These are phyloP conservation scores for Sarcophaga caerulescens DNA, from an alignment of 2,888 invertebrate species.

Conservation along the genomic window DNA sequence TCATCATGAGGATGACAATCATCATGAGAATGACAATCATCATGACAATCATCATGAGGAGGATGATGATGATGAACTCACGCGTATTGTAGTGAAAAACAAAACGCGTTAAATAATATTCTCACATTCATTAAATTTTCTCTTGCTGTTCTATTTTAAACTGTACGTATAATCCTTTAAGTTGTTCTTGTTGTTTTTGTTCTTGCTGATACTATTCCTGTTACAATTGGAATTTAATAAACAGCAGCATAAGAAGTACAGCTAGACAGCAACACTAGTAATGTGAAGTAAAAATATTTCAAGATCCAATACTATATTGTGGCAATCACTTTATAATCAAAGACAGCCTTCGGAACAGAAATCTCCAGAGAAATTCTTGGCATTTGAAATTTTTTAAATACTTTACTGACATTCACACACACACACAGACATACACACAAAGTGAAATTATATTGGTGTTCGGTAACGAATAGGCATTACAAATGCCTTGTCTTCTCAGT, in stretches of 20 bases:
- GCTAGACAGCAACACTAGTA: neutral
- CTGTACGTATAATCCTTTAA: neutral
- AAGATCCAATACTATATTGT: no score
- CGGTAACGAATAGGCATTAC: no score
- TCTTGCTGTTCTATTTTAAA: neutral
- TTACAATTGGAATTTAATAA: constrained; percentile 57
- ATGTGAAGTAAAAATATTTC: neutral
- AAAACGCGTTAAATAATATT: constrained; percentile 29
- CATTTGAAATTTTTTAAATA: constrained; percentile 23
- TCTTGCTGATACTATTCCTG: neutral
- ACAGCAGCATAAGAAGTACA: neutral
- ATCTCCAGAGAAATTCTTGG: constrained; percentile 37
- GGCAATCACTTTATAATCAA: neutral
- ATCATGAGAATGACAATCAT: constrained; percentile 22
- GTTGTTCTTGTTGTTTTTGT: constrained; percentile 19
- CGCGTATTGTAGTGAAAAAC: constrained; percentile 45
- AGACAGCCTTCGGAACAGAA: neutral
- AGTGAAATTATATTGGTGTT: neutral
- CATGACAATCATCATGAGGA: neutral
- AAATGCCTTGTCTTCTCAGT: no score
- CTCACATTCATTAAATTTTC: constrained; percentile 61
- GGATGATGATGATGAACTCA: constrained; percentile 56
- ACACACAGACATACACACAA: neutral
- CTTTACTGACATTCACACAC: neutral
- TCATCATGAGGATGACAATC: constrained; percentile 42